Evolutionary conservation across 1,140 invertebrate genomes (phyloP).

Genomic region (Drosophila oshimai): DNA sequence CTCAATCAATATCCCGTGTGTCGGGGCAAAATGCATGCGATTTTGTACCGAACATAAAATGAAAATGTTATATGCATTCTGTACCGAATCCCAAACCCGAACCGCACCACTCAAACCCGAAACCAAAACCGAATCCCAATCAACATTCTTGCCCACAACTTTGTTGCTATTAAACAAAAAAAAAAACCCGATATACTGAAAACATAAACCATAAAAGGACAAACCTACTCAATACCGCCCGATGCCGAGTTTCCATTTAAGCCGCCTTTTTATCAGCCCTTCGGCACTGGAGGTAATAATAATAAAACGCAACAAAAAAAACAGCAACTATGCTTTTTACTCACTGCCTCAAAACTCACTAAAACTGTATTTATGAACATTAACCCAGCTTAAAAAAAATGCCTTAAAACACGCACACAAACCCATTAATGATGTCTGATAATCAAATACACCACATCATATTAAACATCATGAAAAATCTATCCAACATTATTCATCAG

Average conservation of each 20-base stretch:
- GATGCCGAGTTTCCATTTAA: conserved; percentile 83
- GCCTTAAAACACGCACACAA: conserved; percentile 33
- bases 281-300: conserved; percentile 83
- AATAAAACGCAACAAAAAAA: conserved; percentile 24
- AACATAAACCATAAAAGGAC: conserved; percentile 84
- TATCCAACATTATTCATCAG: conserved; percentile 15
- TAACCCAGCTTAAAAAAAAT: conserved; percentile 46
- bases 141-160: conserved; percentile 27
- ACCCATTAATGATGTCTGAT: conserved; percentile 62
- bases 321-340: conserved; percentile 53
- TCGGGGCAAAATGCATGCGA: conserved; percentile 74
- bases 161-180: conserved; percentile 38
- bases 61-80: conserved; percentile 56
- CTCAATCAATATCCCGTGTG: conserved; percentile 23
- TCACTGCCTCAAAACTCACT: conserved; percentile 32
- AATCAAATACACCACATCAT: conserved; percentile 19
- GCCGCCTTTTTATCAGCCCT: conserved; percentile 83
- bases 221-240: conserved; percentile 85
- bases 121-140: conserved; percentile 22
- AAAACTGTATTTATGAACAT: conserved; percentile 54
- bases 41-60: conserved; percentile 34
- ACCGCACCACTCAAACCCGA: conserved; percentile 27
- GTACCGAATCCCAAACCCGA: conserved; percentile 59
- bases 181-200: conserved; percentile 20
- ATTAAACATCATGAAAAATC: neutral